Evolutionary conservation across 2,797 vertebrate genomes (phyloP), one percentile per base, ranked within the genome.

Genomic region (Silurus lanzhouensis): DNA sequence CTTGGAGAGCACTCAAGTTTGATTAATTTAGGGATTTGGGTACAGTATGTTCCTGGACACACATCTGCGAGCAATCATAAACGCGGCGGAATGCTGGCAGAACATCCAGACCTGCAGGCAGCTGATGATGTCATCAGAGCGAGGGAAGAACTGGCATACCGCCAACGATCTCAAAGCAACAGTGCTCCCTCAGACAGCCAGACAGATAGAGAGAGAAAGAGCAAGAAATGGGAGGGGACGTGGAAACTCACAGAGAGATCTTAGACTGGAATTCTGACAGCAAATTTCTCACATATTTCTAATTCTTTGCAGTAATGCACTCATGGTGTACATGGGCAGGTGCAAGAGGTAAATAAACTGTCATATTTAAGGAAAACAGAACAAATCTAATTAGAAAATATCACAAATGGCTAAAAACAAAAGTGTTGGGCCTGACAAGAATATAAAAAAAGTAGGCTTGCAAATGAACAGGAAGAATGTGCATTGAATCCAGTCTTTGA

Each of bases 1-100:
- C 95, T 97, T 98, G 97, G 97, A 96, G 95, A 92, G 96, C 96
- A 96, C 96, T 99, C 97, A 99, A 97, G 97, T 97, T 94, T 97
- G 97, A 98, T 98, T 99, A 98, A 99, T 97, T 98, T 97, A 96
- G 96, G 97, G 90, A 96, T 97, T 96, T 97, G 97, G 97, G 98
- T 99, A 99, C 98, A 98, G 95, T 96, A 94, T 99, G 98, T 99
- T 99, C 98, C 97, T 98, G 97, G 96, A 98, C 96, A 96, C 97
- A 97, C 98, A 99, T 99, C 98, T 99, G 98, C 97, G 97, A 97
- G 96, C 95, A 96, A 98, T 98, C 97, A 99, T 98, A 98, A 98
- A 98, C 96, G 97, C 96, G 95, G 97, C 96, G 96, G 97, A 99
- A 98, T 97, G 96, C 97, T 99, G 98, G 98, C 98, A 98, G 98